Evolutionary conservation across 2,113 vertebrate genomes (phyloP).

Genomic region (Etia nguti): DNA sequence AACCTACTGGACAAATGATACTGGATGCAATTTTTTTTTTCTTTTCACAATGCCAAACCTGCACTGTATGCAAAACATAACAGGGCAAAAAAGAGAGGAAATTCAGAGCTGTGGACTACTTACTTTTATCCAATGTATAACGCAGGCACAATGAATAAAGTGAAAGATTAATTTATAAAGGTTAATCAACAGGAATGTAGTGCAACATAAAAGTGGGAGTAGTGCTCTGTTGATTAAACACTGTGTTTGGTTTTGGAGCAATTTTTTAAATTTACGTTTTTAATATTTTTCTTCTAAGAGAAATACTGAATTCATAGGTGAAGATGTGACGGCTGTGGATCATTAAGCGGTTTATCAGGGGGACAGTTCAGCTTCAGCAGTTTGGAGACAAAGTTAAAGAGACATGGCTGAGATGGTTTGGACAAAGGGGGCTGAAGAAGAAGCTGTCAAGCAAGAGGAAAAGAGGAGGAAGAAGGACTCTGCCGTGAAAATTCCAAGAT

Average conservation of each 20-base stretch:
- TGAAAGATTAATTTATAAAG: background rate
- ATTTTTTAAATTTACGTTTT: background rate
- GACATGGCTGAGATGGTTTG: background rate
- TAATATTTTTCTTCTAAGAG: background rate
- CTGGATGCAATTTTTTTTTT: background rate
- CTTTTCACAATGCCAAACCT: background rate
- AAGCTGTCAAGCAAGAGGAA: background rate
- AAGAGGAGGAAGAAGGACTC: background rate
- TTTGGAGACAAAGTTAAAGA: background rate
- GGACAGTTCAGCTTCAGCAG: background rate
- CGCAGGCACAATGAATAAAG: background rate
- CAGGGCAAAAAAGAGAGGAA: background rate
- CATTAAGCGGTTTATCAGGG: background rate
- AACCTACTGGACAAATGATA: background rate
- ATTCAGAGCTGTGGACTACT: background rate
- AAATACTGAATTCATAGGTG: background rate
- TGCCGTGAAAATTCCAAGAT: background rate
- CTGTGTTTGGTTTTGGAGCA: background rate
- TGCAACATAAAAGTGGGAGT: background rate
- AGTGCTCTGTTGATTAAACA: background rate
- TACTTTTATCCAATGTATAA: background rate
- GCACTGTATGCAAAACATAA: background rate
- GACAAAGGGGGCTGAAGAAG: background rate
- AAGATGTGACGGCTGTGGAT: background rate
- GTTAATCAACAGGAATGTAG: background rate